Percentiles rank a stretch among this genome's conserved stretches.
These are phyloP conservation scores for Drosophila yakuba DNA, from an alignment of 1,140 invertebrate species.

Conservation along the genomic window DNA sequence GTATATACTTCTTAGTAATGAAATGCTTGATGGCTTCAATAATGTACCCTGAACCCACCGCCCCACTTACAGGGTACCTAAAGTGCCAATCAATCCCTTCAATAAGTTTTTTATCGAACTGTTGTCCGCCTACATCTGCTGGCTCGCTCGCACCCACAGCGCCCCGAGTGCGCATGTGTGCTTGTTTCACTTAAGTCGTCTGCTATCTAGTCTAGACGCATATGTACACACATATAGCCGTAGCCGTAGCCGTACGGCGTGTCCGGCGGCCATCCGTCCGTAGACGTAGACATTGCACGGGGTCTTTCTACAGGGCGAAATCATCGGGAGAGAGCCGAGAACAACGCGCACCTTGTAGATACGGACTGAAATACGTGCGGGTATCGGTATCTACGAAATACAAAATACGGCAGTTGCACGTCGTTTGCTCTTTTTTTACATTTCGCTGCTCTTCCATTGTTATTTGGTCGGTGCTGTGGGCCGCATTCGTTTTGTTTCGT, in stretches of 20 bases:
- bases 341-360: constrained; percentile 45
- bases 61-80: constrained; percentile 20
- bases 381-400: constrained; percentile 6
- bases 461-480: constrained; percentile 32
- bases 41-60: not conserved
- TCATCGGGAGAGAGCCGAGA: not conserved
- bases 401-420: constrained; percentile 31
- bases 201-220: constrained; percentile 80
- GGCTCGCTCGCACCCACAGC: constrained; percentile 29
- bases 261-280: not conserved
- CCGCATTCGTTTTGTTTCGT: constrained; percentile 37
- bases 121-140: constrained; percentile 46
- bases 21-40: no score
- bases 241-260: not conserved
- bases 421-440: constrained; percentile 15
- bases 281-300: constrained; percentile 31
- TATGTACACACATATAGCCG: constrained; percentile 15
- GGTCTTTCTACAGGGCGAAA: constrained; percentile 33
- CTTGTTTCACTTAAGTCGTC: constrained; percentile 81
- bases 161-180: constrained; percentile 65
- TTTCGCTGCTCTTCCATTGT: constrained; percentile 34
- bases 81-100: constrained; percentile 20
- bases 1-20: no score
- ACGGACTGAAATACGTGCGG: constrained; percentile 18
- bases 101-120: constrained; percentile 45